Evolutionary conservation across 2,888 invertebrate species (phyloP).

Genomic region (Drosophila longiperda): DNA sequence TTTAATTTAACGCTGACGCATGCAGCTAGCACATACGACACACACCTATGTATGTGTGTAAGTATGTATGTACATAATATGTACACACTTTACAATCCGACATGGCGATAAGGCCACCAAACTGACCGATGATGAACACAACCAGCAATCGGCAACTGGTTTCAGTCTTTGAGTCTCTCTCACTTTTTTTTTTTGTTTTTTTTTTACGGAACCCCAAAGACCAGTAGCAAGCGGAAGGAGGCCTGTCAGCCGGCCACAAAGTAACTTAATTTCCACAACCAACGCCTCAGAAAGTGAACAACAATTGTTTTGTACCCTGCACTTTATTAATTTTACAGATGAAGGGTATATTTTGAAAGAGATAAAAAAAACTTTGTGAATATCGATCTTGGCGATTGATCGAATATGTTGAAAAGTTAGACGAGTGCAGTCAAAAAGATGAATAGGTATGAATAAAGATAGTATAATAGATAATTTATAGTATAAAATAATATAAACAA

Average conservation of each 20-base stretch:
- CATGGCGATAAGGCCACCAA: constrained; percentile 39
- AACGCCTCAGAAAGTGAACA: constrained; percentile 42
- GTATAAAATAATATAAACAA: not conserved
- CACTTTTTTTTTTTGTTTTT: constrained; percentile 11
- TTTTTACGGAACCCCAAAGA: constrained; percentile 52
- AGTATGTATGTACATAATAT: constrained; percentile 3
- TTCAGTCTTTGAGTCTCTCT: constrained; percentile 32
- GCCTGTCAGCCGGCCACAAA: constrained; percentile 66
- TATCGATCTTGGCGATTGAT: not conserved
- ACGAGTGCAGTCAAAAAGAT: not conserved
- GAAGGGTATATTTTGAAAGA: not conserved
- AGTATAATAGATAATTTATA: no score
- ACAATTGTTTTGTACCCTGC: constrained; percentile 48
- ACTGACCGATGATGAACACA: constrained; percentile 50
- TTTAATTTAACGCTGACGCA: constrained; percentile 79
- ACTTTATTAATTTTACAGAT: not conserved
- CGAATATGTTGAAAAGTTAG: not conserved
- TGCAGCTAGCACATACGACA: constrained; percentile 38
- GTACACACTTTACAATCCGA: constrained; percentile 32
- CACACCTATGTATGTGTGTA: constrained; percentile 17
- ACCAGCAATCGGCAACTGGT: constrained; percentile 49
- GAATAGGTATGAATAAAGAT: not conserved
- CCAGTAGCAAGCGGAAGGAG: constrained; percentile 76
- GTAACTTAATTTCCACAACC: constrained; percentile 77
- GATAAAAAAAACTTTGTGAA: not conserved